phyloP scores from a whole-genome alignment of 2,888 invertebrate species.

The Nasonovia ribisnigri region DNA sequence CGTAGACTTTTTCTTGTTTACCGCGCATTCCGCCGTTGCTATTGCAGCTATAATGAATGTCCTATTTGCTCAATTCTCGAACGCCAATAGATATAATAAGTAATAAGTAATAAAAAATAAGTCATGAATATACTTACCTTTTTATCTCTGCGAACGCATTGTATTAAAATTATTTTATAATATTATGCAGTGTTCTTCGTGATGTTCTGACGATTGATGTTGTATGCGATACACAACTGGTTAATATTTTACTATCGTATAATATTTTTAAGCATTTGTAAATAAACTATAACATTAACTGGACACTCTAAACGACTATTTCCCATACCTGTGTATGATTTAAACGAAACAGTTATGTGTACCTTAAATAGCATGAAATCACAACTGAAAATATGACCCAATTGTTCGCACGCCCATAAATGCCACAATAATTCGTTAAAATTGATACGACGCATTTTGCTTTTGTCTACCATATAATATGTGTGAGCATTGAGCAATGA shows the following conservation, averaged over 20 bases:
- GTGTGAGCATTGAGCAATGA: neutral
- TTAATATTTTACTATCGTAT: neutral
- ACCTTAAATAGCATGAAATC: neutral
- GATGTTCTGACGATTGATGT: neutral
- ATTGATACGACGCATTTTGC: neutral
- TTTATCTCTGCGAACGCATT: neutral
- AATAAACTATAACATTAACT: neutral
- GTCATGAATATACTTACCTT: neutral
- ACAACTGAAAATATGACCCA: neutral
- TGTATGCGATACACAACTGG: neutral
- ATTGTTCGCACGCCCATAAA: neutral
- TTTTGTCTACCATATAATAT: neutral
- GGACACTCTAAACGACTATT: neutral
- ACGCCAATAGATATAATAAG: neutral
- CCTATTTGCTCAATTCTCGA: neutral
- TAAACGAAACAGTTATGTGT: neutral
- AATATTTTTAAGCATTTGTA: neutral
- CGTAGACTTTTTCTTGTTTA: conserved; percentile 36
- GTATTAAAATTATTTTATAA: neutral
- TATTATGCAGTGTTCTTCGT: neutral
- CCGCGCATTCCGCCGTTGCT: conserved; percentile 2
- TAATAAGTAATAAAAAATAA: neutral
- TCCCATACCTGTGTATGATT: neutral
- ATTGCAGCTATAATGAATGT: conserved; percentile 19
- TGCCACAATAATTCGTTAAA: neutral